Evolutionary conservation across 1,140 invertebrate genomes (phyloP).

Genomic region (Meloidogyne exigua): DNA sequence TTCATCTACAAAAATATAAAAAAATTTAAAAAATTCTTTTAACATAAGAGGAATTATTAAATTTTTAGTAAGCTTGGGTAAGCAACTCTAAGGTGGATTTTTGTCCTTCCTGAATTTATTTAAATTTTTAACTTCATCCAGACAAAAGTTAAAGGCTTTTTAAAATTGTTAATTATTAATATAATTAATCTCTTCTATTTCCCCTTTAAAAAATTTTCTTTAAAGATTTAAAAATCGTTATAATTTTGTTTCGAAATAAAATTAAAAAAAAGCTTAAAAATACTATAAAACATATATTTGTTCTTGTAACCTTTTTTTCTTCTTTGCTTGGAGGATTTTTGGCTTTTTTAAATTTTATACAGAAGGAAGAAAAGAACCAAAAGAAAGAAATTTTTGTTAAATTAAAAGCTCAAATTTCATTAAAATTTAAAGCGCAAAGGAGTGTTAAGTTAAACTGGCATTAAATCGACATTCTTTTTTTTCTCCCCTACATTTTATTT

Average conservation of each 20-base stretch:
- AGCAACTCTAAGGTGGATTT: too few species aligned
- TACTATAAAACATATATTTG: constrained; percentile 2
- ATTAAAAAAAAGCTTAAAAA: not conserved
- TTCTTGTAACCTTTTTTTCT: constrained; percentile 5
- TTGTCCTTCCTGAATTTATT: too few species aligned
- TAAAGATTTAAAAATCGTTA: not conserved
- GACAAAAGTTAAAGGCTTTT: too few species aligned
- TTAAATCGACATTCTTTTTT: not conserved
- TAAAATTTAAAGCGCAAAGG: not conserved
- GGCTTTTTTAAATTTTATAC: not conserved
- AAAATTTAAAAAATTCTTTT: too few species aligned
- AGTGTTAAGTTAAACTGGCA: not conserved
- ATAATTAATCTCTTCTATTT: too few species aligned
- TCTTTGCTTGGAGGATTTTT: not conserved
- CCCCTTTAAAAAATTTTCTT: not conserved
- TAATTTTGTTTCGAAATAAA: not conserved
- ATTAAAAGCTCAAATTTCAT: not conserved
- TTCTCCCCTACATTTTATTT: not conserved
- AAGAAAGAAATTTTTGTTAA: not conserved
- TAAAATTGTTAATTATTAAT: too few species aligned
- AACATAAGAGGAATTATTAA: too few species aligned
- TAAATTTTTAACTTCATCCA: too few species aligned
- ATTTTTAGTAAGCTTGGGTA: too few species aligned
- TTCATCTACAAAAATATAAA: too few species aligned
- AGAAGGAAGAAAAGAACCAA: not conserved